A percentile compares a stretch with the other conserved stretches of the same genome.
Evolutionary conservation across 2,888 invertebrate genomes (phyloP).

Genomic region (Tromatobia lineatoria): DNA sequence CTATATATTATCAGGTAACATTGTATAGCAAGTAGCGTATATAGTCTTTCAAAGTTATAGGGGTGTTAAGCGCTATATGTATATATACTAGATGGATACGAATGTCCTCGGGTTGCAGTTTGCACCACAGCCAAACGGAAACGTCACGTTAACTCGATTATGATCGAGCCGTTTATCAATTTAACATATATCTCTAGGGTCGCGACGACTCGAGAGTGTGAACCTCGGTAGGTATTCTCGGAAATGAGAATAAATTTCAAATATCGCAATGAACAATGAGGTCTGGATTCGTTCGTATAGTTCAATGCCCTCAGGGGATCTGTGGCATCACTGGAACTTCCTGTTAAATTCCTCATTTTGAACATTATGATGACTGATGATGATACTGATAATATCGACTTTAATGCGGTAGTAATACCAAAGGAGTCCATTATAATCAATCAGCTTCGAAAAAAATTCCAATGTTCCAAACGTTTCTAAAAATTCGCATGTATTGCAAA

Average conservation of each 20-base stretch:
- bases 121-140: constrained; percentile 23
- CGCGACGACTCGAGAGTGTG: neutral
- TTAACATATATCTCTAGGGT: constrained; percentile 6
- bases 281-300: neutral
- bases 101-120: constrained; percentile 18
- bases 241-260: constrained; percentile 8
- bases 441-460: no score
- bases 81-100: constrained; percentile 34
- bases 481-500: no score
- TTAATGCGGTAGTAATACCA: no score
- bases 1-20: neutral
- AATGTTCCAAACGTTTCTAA: no score
- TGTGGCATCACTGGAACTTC: neutral
- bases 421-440: no score
- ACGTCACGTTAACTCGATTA: constrained; percentile 54
- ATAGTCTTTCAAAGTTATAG: neutral
- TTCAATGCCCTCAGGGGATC: neutral
- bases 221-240: constrained; percentile 3
- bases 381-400: no score
- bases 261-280: neutral
- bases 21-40: constrained; percentile 7
- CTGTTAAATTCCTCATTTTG: no score
- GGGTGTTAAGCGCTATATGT: neutral
- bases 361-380: no score
- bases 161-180: constrained; percentile 56